Percentiles rank a stretch among this genome's conserved stretches.
Evolutionary conservation across 1,140 invertebrate species (phyloP).

Genomic region (Trichomalopsis sarcophagae): DNA sequence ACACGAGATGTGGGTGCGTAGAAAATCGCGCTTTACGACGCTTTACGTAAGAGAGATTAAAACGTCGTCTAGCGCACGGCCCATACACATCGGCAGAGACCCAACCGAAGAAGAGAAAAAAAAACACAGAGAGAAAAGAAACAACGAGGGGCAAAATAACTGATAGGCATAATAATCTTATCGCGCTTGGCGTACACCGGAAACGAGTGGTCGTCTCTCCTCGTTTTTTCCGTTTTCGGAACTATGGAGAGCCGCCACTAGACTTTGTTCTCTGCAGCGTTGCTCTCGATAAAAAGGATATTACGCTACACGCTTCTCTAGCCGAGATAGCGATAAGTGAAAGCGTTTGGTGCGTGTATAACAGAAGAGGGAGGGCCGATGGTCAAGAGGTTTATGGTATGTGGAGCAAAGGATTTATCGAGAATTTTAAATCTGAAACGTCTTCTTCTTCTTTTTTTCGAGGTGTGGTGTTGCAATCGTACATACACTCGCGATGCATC

Average conservation of each 20-base stretch:
- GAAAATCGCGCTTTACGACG: background rate
- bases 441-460: background rate
- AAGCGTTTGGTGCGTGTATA: background rate
- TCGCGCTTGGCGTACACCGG: slow-evolving; percentile 14
- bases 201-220: slow-evolving; percentile 38
- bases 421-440: background rate
- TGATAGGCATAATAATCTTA: slow-evolving; percentile 21
- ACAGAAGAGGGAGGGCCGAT: background rate
- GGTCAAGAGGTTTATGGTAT: background rate
- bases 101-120: background rate
- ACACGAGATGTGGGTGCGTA: background rate
- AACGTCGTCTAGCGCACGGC: background rate
- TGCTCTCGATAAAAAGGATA: slow-evolving; percentile 25
- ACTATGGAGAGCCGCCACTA: background rate
- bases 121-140: background rate
- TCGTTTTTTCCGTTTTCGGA: slow-evolving; percentile 38
- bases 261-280: background rate
- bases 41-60: background rate
- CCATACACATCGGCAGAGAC: too few species aligned
- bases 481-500: background rate
- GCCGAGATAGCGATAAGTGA: slow-evolving; percentile 11
- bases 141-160: background rate
- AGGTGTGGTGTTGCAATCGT: too few species aligned
- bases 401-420: background rate
- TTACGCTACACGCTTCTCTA: slow-evolving; percentile 6